These are phyloP conservation scores for Psittacus erithacus DNA, from an alignment of 2,113 vertebrate genomes.

Conservation along the genomic window DNA sequence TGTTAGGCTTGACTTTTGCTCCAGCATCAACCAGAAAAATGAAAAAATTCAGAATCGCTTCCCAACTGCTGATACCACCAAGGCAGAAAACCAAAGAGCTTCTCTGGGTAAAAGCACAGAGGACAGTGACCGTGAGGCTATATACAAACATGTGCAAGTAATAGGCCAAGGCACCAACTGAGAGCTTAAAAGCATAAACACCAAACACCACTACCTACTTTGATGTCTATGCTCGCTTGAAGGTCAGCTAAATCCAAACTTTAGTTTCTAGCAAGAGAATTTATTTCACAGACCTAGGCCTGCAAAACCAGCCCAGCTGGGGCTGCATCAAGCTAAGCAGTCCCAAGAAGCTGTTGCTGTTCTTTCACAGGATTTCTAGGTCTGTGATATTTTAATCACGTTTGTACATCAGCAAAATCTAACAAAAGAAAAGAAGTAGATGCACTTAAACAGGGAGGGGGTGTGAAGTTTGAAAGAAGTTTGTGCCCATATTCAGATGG, in stretches of 20 bases:
- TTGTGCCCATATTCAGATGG: background rate
- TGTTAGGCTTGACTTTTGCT: background rate
- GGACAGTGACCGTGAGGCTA: background rate
- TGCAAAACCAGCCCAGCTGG: background rate
- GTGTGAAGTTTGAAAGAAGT: background rate
- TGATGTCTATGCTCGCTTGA: background rate
- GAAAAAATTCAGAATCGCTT: background rate
- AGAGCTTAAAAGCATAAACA: background rate
- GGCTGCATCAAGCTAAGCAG: background rate
- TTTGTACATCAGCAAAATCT: background rate
- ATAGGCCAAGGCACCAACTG: background rate
- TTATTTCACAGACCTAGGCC: background rate
- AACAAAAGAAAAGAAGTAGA: background rate
- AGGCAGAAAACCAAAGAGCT: background rate
- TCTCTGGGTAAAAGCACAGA: background rate
- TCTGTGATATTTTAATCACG: background rate
- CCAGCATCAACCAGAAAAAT: background rate
- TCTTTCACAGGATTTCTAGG: background rate
- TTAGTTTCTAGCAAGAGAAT: background rate
- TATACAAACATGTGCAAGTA: rapidly evolving
- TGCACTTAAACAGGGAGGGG: background rate
- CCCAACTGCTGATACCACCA: background rate
- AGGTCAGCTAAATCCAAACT: background rate
- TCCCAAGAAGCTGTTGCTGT: background rate
- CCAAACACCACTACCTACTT: background rate